Conservation (phyloP, 53 echinoderm and acorn worm species). For the Pentamera pediparva region DNA sequence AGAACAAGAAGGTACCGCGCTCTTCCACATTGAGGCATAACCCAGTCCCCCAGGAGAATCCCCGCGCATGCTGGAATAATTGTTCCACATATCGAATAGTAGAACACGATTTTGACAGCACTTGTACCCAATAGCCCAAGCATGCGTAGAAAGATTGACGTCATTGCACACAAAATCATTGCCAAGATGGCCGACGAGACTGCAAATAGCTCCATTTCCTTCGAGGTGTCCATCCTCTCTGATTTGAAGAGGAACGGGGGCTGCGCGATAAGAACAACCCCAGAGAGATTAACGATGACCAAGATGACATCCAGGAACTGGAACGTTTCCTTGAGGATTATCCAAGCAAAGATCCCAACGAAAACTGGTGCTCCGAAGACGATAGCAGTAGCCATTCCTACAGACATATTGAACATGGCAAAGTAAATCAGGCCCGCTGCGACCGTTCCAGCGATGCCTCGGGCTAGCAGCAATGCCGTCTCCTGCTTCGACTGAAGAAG, state of each 20-base stretch:
- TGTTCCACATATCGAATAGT: neutral
- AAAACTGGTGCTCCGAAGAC: neutral
- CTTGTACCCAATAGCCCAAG: neutral
- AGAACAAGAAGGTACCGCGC: neutral
- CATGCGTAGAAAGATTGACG: neutral
- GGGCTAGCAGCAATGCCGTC: neutral
- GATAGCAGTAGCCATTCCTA: neutral
- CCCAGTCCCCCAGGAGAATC: neutral
- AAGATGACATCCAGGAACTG: neutral
- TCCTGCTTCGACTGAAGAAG: neutral
- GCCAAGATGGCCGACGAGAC: neutral
- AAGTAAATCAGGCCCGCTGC: neutral
- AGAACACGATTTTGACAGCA: neutral
- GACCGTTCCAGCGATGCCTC: neutral
- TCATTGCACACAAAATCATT: neutral
- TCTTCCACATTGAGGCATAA: neutral
- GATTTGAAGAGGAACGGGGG: neutral
- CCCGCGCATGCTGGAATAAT: neutral
- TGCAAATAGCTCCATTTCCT: neutral
- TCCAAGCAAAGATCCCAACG: neutral
- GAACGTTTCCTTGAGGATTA: neutral
- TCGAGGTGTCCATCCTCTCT: neutral
- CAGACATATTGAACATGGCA: conserved; percentile 3
- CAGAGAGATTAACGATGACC: neutral
- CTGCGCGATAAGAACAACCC: neutral